Conservation (phyloP, 2,888 invertebrate species). For the Sphinx pinastri region DNA sequence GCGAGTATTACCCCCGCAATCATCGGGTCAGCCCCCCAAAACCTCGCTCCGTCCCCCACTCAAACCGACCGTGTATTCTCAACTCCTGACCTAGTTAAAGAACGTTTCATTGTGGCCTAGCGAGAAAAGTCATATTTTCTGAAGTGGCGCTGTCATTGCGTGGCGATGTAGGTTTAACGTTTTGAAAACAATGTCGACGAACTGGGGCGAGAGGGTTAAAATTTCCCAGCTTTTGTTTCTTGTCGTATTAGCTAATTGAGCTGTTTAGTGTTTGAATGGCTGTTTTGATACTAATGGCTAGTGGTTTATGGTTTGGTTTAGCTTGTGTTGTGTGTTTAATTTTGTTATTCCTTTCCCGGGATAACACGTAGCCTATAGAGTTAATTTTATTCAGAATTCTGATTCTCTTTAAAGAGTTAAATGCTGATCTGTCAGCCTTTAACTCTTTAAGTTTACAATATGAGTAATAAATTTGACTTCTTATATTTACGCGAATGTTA, state of each 20-base stretch:
- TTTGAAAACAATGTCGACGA: constrained; percentile 24
- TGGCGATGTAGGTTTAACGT: constrained; percentile 23
- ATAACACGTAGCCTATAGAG: not conserved
- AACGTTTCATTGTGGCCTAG: constrained; percentile 41
- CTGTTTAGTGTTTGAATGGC: constrained; percentile 33
- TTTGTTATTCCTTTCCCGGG: too few relatives aligned
- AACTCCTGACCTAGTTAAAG: constrained; percentile 50
- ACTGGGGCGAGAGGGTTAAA: constrained; percentile 25
- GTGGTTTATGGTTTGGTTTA: not conserved
- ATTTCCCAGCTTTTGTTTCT: constrained; percentile 27
- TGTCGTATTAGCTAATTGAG: constrained; percentile 32
- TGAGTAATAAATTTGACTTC: too few relatives aligned
- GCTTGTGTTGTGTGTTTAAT: too few relatives aligned
- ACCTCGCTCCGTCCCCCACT: not conserved
- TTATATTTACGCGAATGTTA: too few relatives aligned
- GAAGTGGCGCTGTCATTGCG: constrained; percentile 39
- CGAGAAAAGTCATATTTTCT: constrained; percentile 51
- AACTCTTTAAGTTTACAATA: too few relatives aligned
- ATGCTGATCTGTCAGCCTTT: too few relatives aligned
- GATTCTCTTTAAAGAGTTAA: too few relatives aligned
- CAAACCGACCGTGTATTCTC: constrained; percentile 23
- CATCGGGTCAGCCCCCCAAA: not conserved
- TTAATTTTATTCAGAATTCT: too few relatives aligned
- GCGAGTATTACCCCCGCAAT: constrained; percentile 15
- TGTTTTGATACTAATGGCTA: constrained; percentile 18